These are phyloP conservation scores for Bubo blakistoni DNA, from an alignment of 2,113 vertebrate genomes.

Conservation along the genomic window DNA sequence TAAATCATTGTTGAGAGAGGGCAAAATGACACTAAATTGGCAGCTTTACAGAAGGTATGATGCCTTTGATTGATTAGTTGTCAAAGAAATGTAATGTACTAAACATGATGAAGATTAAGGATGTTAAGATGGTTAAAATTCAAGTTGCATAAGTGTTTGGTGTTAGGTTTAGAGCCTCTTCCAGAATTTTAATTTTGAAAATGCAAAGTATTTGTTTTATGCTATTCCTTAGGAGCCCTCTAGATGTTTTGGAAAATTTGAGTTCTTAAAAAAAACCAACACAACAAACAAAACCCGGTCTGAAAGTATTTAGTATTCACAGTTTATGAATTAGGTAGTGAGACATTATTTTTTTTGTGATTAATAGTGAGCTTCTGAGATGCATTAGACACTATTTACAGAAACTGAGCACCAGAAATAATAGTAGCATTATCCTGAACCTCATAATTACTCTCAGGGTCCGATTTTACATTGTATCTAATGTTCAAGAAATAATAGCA, in stretches of 20 bases:
- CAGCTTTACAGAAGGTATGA: conserved; percentile 57
- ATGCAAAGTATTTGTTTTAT: conserved; percentile 35
- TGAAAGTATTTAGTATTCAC: conserved; percentile 35
- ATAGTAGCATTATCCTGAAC: conserved; percentile 57
- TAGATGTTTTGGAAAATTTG: conserved; percentile 35
- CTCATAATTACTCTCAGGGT: conserved; percentile 56
- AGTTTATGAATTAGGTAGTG: conserved; percentile 30
- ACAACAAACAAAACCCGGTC: conserved; percentile 42
- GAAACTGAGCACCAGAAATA: conserved; percentile 44
- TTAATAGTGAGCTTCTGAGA: conserved; percentile 55
- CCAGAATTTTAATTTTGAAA: conserved; percentile 45
- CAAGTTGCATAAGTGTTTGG: conserved; percentile 49
- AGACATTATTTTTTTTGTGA: conserved; percentile 34
- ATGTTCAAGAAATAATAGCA: conserved; percentile 48
- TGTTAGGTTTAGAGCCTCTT: conserved; percentile 31
- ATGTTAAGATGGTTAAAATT: conserved; percentile 57
- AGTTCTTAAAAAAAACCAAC: not conserved
- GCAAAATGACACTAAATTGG: conserved; percentile 57
- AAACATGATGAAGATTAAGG: conserved; percentile 62
- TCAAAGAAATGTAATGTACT: conserved; percentile 67
- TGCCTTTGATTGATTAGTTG: conserved; percentile 71
- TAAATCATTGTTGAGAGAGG: conserved; percentile 54
- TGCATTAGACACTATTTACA: conserved; percentile 58
- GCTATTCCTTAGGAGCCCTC: conserved; percentile 28
- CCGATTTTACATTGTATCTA: conserved; percentile 44